phyloP scores from a whole-genome alignment of 2,113 vertebrate genomes.

The Columbina picui region DNA sequence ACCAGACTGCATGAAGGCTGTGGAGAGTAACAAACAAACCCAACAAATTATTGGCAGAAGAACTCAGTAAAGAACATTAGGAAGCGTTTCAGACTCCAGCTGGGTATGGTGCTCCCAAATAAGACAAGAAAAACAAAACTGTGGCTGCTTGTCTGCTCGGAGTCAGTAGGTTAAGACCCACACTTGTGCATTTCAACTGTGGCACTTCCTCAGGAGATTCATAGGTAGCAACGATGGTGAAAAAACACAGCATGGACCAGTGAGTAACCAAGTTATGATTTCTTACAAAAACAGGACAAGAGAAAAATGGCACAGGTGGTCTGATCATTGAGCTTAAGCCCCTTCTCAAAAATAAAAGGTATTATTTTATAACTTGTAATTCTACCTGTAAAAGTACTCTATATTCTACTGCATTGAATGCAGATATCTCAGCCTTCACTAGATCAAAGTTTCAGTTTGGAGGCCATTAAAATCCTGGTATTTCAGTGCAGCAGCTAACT shows the following conservation, averaged over 20 bases:
- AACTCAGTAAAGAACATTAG: not conserved
- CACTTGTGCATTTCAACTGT: not conserved
- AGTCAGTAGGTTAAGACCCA: not conserved
- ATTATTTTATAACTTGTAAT: not conserved
- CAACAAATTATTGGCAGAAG: constrained; percentile 15
- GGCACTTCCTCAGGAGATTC: not conserved
- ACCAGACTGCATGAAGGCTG: constrained; percentile 1
- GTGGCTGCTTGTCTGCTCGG: not conserved
- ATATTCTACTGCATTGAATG: not conserved
- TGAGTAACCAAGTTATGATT: accelerated
- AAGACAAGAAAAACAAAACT: not conserved
- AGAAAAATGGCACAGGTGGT: not conserved
- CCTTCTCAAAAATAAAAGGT: not conserved
- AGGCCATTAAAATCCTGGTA: not conserved
- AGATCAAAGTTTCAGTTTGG: not conserved
- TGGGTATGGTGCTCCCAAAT: not conserved
- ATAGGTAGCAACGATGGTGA: not conserved
- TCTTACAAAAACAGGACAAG: not conserved
- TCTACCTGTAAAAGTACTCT: not conserved
- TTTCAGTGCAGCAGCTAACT: not conserved
- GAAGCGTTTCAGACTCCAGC: constrained; percentile 44
- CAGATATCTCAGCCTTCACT: not conserved
- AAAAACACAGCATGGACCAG: not conserved
- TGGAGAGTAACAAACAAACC: constrained; percentile 5
- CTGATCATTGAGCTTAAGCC: not conserved